A percentile compares a stretch with the other conserved stretches of the same genome.
Evolutionary conservation across 2,797 vertebrate species (phyloP).

Genomic region (Pseudochaenichthys georgianus): DNA sequence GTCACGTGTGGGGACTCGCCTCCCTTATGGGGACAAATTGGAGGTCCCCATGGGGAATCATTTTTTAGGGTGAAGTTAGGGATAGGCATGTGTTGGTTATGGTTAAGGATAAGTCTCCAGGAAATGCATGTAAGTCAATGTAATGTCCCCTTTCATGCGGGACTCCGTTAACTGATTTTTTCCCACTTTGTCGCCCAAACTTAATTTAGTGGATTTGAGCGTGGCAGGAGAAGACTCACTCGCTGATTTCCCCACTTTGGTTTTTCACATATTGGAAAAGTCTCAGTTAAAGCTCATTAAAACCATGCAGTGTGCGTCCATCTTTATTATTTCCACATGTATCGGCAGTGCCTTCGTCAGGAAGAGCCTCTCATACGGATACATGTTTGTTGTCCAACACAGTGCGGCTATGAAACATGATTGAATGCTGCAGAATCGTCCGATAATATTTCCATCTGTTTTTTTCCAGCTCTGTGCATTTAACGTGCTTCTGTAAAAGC

Average conservation of each 20-base stretch:
- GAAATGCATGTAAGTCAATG: too few species aligned
- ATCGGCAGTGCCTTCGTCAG: conserved; percentile 12
- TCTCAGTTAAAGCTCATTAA: conserved; percentile 44
- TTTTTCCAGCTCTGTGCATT: neutral
- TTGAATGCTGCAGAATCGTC: neutral
- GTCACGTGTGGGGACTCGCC: too few species aligned
- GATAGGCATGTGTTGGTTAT: too few species aligned
- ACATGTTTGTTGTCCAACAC: neutral
- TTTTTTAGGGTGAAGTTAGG: too few species aligned
- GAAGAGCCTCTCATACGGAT: neutral
- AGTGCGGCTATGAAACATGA: neutral
- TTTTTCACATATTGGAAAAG: conserved; percentile 10
- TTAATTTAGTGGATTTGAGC: neutral
- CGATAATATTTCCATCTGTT: neutral
- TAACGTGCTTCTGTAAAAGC: neutral
- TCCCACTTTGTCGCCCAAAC: too few species aligned
- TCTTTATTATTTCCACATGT: conserved; percentile 28
- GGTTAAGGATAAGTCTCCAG: too few species aligned
- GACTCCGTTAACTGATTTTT: too few species aligned
- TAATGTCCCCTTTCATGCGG: too few species aligned
- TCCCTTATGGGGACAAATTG: too few species aligned
- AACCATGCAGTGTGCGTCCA: conserved; percentile 1
- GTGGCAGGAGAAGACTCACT: conserved; percentile 1
- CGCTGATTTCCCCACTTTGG: conserved; percentile 17
- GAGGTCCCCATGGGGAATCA: too few species aligned